Base-by-base conservation (phyloP, 2,797 vertebrate genomes). In the Pampus argenteus region DNA sequence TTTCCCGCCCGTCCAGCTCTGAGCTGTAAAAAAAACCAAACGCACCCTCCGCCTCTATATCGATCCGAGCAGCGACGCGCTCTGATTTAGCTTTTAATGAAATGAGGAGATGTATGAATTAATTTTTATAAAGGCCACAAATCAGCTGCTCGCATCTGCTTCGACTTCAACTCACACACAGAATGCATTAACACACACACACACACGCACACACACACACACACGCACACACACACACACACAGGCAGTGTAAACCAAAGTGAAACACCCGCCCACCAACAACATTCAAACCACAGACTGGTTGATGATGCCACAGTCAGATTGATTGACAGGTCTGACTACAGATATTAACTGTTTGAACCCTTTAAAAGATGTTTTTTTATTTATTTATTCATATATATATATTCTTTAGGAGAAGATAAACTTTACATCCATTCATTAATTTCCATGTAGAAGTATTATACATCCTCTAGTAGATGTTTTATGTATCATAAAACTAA, bases 111-210 rank as follows among this genome's bases (percentile, higher is more conserved):
- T 52, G 74, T 76, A 70, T 84, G 81, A 78, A 77, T 84, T 84
- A 58, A 91, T 90, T 83, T 87, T 77, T 75, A 77, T 80, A 89
- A 86, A 75, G 79, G 71, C 79, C 81, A 89, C 74, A 88, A 87
- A 84, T 86, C 85, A 84, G 64, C 66, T 65, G 74, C n/a, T n/a
- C n/a, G n/a, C 42, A 38, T 76, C 70, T 72, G 66, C 68, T 58
- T 40, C 78, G 40, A 15, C 64, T 45, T 70, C 66, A 75, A 70
- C 82, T 66, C 52, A 70, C 28, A 55, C 62, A 71, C 78, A 84
- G 48, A 75, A 83, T 84, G 73, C 77, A 68, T 86, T 74, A 79
- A 57, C 73, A 47, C 20, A 26, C 34, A 52, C 13, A 48, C 42
- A 31, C 13, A 26, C n/a, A 40, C 22, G 56, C 50, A 34, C 26